Evolutionary conservation across 2,113 vertebrate species (phyloP).

Genomic region (Amphilophus citrinellus): DNA sequence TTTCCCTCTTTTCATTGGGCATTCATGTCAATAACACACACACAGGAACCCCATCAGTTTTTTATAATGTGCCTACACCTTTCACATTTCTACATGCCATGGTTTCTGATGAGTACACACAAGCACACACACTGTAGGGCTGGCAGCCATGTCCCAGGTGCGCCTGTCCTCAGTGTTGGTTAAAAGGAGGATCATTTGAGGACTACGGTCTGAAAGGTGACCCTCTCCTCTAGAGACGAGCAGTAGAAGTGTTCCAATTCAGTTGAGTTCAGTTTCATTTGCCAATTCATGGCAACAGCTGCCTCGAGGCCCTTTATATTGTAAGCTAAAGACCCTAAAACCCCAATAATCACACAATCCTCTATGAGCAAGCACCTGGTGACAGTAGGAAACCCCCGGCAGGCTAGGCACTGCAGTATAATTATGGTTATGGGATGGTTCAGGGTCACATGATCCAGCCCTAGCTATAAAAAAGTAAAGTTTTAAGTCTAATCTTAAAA

Average conservation of each 20-base stretch:
- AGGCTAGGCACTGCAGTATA: background rate
- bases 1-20: background rate
- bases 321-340: background rate
- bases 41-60: background rate
- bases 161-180: background rate
- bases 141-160: background rate
- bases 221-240: background rate
- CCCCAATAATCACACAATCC: background rate
- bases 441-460: background rate
- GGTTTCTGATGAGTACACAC: background rate
- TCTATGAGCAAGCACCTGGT: background rate
- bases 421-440: background rate
- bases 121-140: background rate
- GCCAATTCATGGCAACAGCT: background rate
- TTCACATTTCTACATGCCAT: background rate
- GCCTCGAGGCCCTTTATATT: background rate
- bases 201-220: background rate
- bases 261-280: background rate
- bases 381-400: background rate
- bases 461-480: background rate
- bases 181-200: background rate
- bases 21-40: background rate
- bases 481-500: background rate
- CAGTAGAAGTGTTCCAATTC: background rate
- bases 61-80: background rate